Conservation (phyloP, 2,888 invertebrate species). For the Tinea trinotella region DNA sequence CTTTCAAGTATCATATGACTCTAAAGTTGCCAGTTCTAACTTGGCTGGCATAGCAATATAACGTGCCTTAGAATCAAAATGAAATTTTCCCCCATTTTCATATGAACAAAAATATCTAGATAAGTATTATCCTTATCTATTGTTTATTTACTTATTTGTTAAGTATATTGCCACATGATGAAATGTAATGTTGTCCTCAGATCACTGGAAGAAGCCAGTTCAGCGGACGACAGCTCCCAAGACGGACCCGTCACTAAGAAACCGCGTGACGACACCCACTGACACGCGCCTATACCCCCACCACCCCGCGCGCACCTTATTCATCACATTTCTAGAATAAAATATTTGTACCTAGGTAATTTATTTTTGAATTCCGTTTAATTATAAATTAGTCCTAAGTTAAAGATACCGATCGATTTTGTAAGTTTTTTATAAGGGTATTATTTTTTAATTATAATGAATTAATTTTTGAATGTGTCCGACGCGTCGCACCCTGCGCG, state of each 20-base stretch:
- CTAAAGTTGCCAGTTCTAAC: too few species aligned
- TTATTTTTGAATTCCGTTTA: conserved; percentile 74
- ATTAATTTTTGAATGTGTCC: conserved; percentile 45
- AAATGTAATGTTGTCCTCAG: too few species aligned
- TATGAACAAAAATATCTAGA: not conserved
- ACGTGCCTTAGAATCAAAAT: not conserved
- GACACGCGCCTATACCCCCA: conserved; percentile 55
- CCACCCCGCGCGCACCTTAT: conserved; percentile 54
- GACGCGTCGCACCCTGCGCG: conserved; percentile 37
- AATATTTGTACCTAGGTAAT: conserved; percentile 74
- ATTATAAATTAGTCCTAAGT: conserved; percentile 70
- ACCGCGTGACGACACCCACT: conserved; percentile 62
- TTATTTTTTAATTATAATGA: conserved; percentile 24
- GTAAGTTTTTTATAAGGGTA: conserved; percentile 67
- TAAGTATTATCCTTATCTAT: not conserved
- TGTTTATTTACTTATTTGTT: not conserved
- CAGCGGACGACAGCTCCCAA: conserved; percentile 44
- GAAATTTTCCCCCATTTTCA: not conserved
- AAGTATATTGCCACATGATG: not conserved
- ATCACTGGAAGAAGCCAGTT: conserved; percentile 66
- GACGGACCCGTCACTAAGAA: conserved; percentile 57
- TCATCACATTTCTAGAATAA: conserved; percentile 65
- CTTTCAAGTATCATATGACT: too few species aligned
- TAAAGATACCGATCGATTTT: conserved; percentile 67
- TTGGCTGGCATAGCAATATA: too few species aligned